Base-by-base conservation (phyloP, 2,797 vertebrate genomes). In the Threskiornis aethiopicus region DNA sequence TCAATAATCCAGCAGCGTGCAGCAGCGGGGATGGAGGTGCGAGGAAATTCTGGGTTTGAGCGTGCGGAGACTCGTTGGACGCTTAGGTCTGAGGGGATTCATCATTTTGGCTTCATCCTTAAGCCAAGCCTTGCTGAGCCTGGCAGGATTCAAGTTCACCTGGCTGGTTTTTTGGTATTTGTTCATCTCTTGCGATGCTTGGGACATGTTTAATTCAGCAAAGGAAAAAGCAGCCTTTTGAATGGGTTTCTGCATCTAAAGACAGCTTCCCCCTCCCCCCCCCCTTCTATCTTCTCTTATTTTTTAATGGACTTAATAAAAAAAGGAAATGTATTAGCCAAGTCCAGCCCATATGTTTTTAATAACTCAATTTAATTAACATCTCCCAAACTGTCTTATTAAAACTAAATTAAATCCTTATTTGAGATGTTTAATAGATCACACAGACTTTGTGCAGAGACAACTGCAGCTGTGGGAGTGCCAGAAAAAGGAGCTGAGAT, bases 341-440 rank as follows among this genome's bases (percentile, higher is more conserved):
- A 96, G 95, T 92, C 96, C 92, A 96, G 96, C 95, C 96, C 93
- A 89, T 94, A 73, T 97, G 97, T 80, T 97, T 95, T 96, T 97
- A 97, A 97, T 97, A 92, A 93, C 67, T 82, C 87, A 96, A 97
- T 98, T 97, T 97, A 95, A 97, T 97, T 97, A 97, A 95, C 54
- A 67, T 97, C 97, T 97, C 94, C 93, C 95, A 89, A 97, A 97
- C 94, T 96, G 91, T 93, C 92, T 97, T 96, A 97, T 96, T 97
- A 97, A 97, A 97, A 97, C 93, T 93, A 97, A 98, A 98, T 97
- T 95, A 98, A 97, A 96, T 97, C 96, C 93, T 70, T 81, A 84
- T 96, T 97, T 89, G 79, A 93, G 85, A 93, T 93, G 87, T 87
- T 93, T 93, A 95, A 94, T 84, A 82, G 89, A 92, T 93, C 77